Evolutionary conservation across 1,140 invertebrate genomes (phyloP), one percentile per base, ranked within the genome.

Genomic region (Dendroctonus valens): DNA sequence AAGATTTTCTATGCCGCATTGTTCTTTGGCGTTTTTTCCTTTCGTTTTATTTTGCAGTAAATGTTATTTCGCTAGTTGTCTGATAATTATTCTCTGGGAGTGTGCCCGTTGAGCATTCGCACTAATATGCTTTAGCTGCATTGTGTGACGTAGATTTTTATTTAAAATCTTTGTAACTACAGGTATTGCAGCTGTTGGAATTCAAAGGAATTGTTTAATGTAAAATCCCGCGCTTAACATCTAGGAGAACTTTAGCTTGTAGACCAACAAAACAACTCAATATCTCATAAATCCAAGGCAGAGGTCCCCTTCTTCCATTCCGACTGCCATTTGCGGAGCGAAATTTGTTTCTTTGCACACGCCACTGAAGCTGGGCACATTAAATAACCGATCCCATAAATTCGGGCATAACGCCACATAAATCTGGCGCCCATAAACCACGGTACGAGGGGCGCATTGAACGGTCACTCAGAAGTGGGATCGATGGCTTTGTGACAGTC

Each of bases 401-500:
- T 75, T 70, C 72, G 60, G 60, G 46, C 61, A 74, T 69, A 73
- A 75, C 74, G 73, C 71, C 62, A 74, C 74, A 75, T 75, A 75
- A 75, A 75, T 75, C 73, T 72, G 69, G 66, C 60, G 66, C 59
- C 69, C 66, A 70, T 75, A 75, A 73, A 73, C 72, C 72, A 65
- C 69, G 68, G 44, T 53, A 65, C 60, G 48, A n/a, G 59, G 46
- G 58, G 12, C 26, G 12, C 12, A 26, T 26, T 26, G 26, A 26
- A 26, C 26, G 26, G 26, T 26, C 26, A 37, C 7, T 57, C 51
- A 48, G 12, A 41, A 58, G 42, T 41, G 44, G 67, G 62, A 65
- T 65, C 70, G 70, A 69, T 67, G 55, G 61, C 64, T 54, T 59
- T 59, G 70, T 65, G 70, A 71, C 70, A 61, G 41, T 44, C 59